Conservation (phyloP, 2,888 invertebrate species). For the Dichetophora obliterata region DNA sequence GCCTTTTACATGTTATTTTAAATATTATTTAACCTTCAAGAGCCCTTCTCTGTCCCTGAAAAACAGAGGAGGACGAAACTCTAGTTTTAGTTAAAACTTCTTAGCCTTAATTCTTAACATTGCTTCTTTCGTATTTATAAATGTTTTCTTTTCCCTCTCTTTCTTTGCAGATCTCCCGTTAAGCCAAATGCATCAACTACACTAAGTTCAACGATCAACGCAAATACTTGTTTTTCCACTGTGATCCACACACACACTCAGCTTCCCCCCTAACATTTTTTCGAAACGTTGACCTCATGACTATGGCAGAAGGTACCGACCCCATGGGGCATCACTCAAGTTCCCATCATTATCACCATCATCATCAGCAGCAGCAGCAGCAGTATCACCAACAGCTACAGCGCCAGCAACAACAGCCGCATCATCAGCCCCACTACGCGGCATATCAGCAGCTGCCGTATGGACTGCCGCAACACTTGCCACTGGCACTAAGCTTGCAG, state of each 20-base stretch:
- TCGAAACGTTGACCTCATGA: slow-evolving; percentile 74
- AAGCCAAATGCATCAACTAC: slow-evolving; percentile 31
- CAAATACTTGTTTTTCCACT: slow-evolving; percentile 26
- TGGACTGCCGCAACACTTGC: slow-evolving; percentile 60
- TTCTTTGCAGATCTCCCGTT: slow-evolving; percentile 49
- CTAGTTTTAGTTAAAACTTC: too few relatives aligned
- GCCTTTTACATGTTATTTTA: too few relatives aligned
- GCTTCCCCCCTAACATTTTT: slow-evolving; percentile 42
- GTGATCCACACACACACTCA: slow-evolving; percentile 3
- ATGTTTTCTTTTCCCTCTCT: neutral
- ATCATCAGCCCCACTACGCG: slow-evolving; percentile 54
- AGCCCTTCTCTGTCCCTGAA: too few relatives aligned
- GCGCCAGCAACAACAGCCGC: slow-evolving; percentile 53
- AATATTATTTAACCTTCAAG: too few relatives aligned
- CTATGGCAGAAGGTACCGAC: slow-evolving; percentile 80
- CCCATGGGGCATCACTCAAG: slow-evolving; percentile 73
- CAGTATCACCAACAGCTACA: slow-evolving; percentile 52
- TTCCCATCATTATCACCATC: slow-evolving; percentile 65
- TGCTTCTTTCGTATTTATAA: neutral
- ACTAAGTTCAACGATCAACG: neutral
- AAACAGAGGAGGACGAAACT: too few relatives aligned
- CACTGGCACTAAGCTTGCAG: slow-evolving; percentile 60
- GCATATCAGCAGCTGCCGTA: slow-evolving; percentile 59
- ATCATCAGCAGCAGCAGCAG: slow-evolving; percentile 59
- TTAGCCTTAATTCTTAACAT: too few relatives aligned